Conservation (phyloP, 2,888 invertebrate genomes). For the Odontocerum albicorne region DNA sequence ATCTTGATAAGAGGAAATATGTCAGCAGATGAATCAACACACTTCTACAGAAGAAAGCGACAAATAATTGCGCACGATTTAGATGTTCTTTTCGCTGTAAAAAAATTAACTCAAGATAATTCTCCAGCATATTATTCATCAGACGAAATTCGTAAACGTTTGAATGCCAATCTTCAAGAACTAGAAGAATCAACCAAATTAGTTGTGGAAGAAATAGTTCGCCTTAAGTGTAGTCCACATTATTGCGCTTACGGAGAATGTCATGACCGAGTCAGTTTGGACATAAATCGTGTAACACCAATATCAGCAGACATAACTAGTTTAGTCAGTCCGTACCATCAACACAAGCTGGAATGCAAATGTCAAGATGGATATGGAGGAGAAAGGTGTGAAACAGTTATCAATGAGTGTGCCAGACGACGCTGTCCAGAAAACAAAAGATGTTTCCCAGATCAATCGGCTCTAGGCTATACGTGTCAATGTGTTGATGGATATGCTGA, state of each 20-base stretch:
- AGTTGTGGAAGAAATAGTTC: slow-evolving; percentile 67
- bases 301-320: slow-evolving; percentile 74
- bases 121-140: slow-evolving; percentile 56
- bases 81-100: slow-evolving; percentile 86
- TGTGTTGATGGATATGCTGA: slow-evolving; percentile 79
- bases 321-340: slow-evolving; percentile 75
- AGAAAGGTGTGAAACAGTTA: slow-evolving; percentile 72
- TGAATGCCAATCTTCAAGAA: slow-evolving; percentile 64
- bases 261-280: slow-evolving; percentile 66
- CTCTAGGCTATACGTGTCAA: slow-evolving; percentile 74
- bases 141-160: slow-evolving; percentile 63
- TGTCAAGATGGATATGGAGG: slow-evolving; percentile 86
- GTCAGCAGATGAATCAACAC: neutral
- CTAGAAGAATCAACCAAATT: slow-evolving; percentile 68
- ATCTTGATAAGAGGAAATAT: slow-evolving; percentile 9
- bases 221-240: slow-evolving; percentile 65
- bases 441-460: slow-evolving; percentile 71
- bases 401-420: slow-evolving; percentile 76
- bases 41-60: slow-evolving; percentile 34
- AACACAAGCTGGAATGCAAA: slow-evolving; percentile 72
- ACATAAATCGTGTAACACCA: slow-evolving; percentile 63
- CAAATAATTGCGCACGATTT: slow-evolving; percentile 66
- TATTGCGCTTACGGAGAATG: slow-evolving; percentile 75
- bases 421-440: slow-evolving; percentile 74
- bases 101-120: slow-evolving; percentile 50